phyloP scores from a whole-genome alignment of 2,888 invertebrate genomes.

The Agrilus mali region DNA sequence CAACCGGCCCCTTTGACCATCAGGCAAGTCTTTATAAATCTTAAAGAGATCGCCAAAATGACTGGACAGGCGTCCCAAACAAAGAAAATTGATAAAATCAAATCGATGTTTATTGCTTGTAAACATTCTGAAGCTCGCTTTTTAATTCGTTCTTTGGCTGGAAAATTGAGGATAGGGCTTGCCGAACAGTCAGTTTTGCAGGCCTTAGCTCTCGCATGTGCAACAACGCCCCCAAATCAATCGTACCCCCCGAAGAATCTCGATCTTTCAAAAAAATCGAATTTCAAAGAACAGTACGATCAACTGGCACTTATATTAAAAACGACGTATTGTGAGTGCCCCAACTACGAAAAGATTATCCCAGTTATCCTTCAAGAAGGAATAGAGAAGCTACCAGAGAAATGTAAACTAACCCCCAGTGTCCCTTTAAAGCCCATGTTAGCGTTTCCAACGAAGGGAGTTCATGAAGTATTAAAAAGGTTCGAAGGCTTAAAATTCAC shows the following conservation, averaged over 20 bases:
- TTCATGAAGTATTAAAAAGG: conserved; percentile 73
- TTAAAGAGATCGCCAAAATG: conserved; percentile 79
- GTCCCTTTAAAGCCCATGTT: conserved; percentile 97
- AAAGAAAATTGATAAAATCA: conserved; percentile 88
- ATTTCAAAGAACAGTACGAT: conserved; percentile 64
- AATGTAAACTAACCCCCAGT: conserved; percentile 82
- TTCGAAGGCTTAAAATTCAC: conserved; percentile 70
- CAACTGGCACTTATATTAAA: conserved; percentile 67
- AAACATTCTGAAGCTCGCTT: conserved; percentile 77
- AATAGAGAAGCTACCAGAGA: conserved; percentile 54
- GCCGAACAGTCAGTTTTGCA: conserved; percentile 93
- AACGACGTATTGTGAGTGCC: conserved; percentile 92
- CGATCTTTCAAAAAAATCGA: conserved; percentile 53
- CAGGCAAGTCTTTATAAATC: conserved; percentile 61
- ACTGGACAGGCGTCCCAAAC: conserved; percentile 61
- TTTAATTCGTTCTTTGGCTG: conserved; percentile 78
- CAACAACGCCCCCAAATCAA: conserved; percentile 65
- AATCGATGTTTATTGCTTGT: conserved; percentile 86
- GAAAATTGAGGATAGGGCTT: conserved; percentile 90
- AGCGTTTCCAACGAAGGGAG: conserved; percentile 93
- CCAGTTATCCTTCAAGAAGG: conserved; percentile 68
- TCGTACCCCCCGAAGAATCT: conserved; percentile 47
- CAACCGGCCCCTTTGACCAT: conserved; percentile 68
- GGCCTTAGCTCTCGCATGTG: conserved; percentile 77
- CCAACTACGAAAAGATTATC: conserved; percentile 80